A percentile compares a stretch with the other conserved stretches of the same genome.
Evolutionary conservation across 2,888 invertebrate genomes (phyloP).

Genomic region (Disparrhopalites patrizii): DNA sequence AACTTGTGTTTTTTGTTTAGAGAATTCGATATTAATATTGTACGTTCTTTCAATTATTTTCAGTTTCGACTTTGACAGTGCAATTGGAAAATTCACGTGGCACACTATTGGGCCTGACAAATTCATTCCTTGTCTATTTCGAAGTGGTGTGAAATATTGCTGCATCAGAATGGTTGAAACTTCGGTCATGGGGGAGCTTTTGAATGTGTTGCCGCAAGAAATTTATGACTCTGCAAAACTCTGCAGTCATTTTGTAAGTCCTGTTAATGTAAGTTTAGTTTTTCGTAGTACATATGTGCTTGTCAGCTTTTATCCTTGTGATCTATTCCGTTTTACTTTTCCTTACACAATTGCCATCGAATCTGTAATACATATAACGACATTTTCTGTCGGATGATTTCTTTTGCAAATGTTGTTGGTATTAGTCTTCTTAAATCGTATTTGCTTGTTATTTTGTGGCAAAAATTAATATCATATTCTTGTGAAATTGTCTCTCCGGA

Average conservation of each 20-base stretch:
- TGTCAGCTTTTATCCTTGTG: background rate
- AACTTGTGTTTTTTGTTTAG: too few relatives aligned
- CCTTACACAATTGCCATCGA: too few relatives aligned
- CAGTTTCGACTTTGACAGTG: conserved; percentile 44
- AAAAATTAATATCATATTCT: too few relatives aligned
- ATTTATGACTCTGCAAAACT: conserved; percentile 38
- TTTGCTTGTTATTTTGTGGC: too few relatives aligned
- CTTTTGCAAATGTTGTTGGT: too few relatives aligned
- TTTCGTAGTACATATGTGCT: background rate
- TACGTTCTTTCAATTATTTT: background rate
- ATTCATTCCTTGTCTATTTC: conserved; percentile 75
- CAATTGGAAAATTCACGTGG: conserved; percentile 44
- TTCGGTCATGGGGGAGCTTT: conserved; percentile 58
- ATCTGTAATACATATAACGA: too few relatives aligned
- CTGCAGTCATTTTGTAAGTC: conserved; percentile 35
- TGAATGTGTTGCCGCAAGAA: conserved; percentile 41
- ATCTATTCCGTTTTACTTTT: too few relatives aligned
- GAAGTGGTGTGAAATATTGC: conserved; percentile 79
- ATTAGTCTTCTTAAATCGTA: too few relatives aligned
- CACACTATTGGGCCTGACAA: conserved; percentile 46
- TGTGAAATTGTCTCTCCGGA: too few relatives aligned
- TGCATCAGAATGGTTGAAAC: conserved; percentile 92
- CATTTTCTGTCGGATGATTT: too few relatives aligned
- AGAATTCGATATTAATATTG: too few relatives aligned
- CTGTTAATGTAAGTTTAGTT: conserved; percentile 1